Base-by-base conservation (phyloP, 1,140 invertebrate species). In the Cyclargus thomasi region DNA sequence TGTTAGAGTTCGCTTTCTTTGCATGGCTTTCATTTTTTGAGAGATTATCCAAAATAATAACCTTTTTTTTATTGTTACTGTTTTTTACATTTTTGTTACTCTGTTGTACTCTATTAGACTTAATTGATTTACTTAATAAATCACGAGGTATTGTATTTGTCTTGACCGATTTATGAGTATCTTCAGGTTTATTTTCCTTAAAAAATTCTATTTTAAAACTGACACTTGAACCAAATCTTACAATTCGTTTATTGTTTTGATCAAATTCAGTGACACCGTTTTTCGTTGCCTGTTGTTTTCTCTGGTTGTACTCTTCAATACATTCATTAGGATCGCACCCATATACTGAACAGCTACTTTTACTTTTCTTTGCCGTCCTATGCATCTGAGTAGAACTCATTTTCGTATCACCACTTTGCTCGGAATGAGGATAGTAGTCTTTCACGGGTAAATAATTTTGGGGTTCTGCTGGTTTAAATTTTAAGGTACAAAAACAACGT, bases 171-270 rank as follows among this genome's bases (percentile, higher is more conserved):
- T 47, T 47, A 47, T 47, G 39, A 47, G 39, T 11, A 47, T 47
- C 39, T 47, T 47, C 3, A 47, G 39, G 39, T 14, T 14, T 16
- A 47, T 71, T 68, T 69, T 73, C 63, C 74, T 76, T 77, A 68
- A 65, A 72, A 68, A 79, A 79, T 73, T 79, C 76, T 5, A 80
- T 63, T 64, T 72, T 74, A 65, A 78, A 75, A 64, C 67, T 76
- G 59, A 73, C 69, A n/a, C 66, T 73, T 35, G 77, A 78, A 22
- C 70, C 68, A 35, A 78, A 67, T 55, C 55, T 55, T 16, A 78
- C 70, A 29, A 62, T 68, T 70, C 72, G 70, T 10, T 59, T 67
- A n/a, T 18, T 16, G 18, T 35, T 67, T 63, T 21, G 11, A 35
- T 64, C 59, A 53, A 55, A 20, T 57, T 63, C 22, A 64, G 47